Percentiles rank a stretch among this genome's conserved stretches.
phyloP scores from a whole-genome alignment of 92 coral and sea anemone species.

The Umimayanthus chanpuru region DNA sequence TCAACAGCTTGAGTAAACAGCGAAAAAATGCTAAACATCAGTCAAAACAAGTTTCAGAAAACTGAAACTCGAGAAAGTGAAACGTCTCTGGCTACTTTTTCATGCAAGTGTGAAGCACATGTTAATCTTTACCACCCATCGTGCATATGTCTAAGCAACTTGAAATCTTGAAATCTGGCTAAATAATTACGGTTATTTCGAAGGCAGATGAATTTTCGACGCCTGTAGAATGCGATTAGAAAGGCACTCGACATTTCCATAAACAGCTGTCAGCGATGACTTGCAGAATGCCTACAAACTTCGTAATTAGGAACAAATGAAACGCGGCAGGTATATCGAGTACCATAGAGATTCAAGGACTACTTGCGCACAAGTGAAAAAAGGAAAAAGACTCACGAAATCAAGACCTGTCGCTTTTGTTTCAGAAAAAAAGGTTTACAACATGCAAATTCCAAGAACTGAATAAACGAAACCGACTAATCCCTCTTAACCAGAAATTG shows the following conservation, averaged over 20 bases:
- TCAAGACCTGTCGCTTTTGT: too few relatives aligned
- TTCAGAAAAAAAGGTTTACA: too few relatives aligned
- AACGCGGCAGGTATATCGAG: neutral
- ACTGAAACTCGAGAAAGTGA: neutral
- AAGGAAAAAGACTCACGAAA: too few relatives aligned
- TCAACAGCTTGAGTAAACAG: neutral
- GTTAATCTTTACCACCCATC: constrained; percentile 3
- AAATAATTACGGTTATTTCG: neutral
- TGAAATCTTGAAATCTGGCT: constrained; percentile 3
- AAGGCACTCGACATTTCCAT: neutral
- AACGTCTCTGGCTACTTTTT: neutral
- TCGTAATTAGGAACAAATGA: neutral
- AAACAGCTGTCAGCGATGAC: constrained; percentile 16
- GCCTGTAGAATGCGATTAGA: constrained; percentile 38
- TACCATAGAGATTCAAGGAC: neutral
- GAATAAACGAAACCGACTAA: too few relatives aligned
- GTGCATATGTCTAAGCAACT: neutral
- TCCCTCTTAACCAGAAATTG: too few relatives aligned
- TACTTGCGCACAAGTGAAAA: too few relatives aligned
- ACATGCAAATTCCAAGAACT: too few relatives aligned
- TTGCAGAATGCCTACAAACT: neutral
- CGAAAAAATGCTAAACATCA: neutral
- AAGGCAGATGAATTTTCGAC: neutral
- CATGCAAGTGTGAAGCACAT: neutral
- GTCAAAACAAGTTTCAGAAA: neutral